phyloP scores from a whole-genome alignment of 2,113 vertebrate genomes.

The Petromus typicus region DNA sequence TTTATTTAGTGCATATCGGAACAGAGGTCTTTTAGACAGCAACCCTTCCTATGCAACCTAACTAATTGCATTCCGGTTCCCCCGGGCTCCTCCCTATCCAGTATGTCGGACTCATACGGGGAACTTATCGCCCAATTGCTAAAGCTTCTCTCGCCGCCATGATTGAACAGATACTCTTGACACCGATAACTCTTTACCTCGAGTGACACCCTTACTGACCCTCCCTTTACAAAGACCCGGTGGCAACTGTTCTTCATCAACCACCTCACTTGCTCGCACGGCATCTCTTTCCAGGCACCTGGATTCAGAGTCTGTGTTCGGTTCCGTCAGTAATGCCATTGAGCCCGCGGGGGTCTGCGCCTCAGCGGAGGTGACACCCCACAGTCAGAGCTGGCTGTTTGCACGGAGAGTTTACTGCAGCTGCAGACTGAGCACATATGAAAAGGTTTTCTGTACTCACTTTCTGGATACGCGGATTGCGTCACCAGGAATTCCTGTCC shows the following conservation, averaged over 20 bases:
- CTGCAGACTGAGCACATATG: conserved; percentile 87
- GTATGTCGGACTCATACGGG: neutral
- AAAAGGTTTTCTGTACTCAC: conserved; percentile 89
- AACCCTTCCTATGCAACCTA: neutral
- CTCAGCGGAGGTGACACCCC: conserved; percentile 77
- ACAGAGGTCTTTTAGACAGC: neutral
- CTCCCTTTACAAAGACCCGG: conserved; percentile 32
- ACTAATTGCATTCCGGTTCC: neutral
- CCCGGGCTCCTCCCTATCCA: neutral
- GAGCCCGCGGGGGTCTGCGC: conserved; percentile 77
- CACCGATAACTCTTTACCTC: conserved; percentile 12
- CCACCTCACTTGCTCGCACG: conserved; percentile 70
- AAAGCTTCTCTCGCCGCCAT: neutral
- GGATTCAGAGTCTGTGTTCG: conserved; percentile 75
- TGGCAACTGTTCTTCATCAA: conserved; percentile 61
- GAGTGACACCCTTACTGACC: neutral
- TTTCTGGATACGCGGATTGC: conserved; percentile 87
- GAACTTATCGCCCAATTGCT: neutral
- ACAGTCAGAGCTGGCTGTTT: conserved; percentile 83
- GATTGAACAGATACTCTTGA: conserved; percentile 19
- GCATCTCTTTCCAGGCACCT: conserved; percentile 60
- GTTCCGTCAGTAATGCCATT: conserved; percentile 75
- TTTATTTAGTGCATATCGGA: neutral
- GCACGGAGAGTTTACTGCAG: conserved; percentile 86
- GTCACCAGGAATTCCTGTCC: conserved; percentile 86